Evolutionary conservation across 92 coral and sea anemone genomes (phyloP).

Genomic region (Montipora capitata): DNA sequence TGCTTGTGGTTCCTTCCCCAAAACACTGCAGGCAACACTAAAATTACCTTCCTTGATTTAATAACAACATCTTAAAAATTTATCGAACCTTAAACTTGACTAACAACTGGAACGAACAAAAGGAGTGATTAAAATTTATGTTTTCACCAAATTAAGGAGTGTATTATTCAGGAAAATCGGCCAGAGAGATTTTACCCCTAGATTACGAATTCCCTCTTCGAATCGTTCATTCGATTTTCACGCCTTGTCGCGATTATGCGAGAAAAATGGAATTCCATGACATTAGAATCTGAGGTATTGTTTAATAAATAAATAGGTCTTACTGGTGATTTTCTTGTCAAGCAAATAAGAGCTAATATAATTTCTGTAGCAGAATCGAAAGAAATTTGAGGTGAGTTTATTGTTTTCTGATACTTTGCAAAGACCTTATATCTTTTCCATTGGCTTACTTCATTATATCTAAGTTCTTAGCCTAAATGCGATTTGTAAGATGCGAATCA

Average conservation of each 20-base stretch:
- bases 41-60: conserved; percentile 1
- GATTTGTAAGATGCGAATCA: not conserved
- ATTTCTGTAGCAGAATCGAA: not conserved
- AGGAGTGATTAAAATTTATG: not conserved
- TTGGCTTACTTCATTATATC: not conserved
- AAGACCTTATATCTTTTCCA: not conserved
- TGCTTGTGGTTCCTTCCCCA: conserved; percentile 5
- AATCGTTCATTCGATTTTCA: not conserved
- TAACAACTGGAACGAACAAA: conserved; percentile 1
- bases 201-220: not conserved
- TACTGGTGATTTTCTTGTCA: conserved; percentile 34
- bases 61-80: conserved; percentile 32
- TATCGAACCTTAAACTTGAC: conserved; percentile 2
- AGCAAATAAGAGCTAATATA: not conserved
- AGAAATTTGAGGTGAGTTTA: conserved; percentile 19
- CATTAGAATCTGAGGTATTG: conserved; percentile 45
- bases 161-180: not conserved
- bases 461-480: not conserved
- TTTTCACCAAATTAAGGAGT: not conserved
- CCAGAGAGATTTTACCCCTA: not conserved
- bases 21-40: conserved; percentile 9
- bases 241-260: conserved; percentile 58
- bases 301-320: conserved; percentile 52
- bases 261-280: conserved; percentile 50
- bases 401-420: not conserved